These are phyloP conservation scores for Podocnemis expansa DNA, from an alignment of 2,113 vertebrate species.

Conservation along the genomic window DNA sequence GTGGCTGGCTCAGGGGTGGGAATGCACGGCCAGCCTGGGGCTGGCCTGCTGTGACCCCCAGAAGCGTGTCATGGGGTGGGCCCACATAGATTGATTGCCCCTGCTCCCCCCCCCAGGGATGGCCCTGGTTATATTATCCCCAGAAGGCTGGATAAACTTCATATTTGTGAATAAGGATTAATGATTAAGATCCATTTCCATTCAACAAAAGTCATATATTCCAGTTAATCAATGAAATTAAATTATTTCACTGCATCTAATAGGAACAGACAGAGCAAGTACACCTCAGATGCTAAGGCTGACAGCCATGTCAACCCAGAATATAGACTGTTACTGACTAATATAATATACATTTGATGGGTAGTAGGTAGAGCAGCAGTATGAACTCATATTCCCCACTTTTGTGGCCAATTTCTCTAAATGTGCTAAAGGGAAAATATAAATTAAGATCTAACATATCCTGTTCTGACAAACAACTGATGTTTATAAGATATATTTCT, in stretches of 20 bases:
- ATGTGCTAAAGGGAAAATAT: background rate
- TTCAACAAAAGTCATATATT: background rate
- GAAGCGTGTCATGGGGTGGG: no score
- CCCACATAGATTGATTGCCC: no score
- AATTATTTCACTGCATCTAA: background rate
- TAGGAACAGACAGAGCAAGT: background rate
- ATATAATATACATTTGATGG: fast-evolving
- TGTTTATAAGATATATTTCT: background rate
- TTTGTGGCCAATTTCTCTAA: background rate
- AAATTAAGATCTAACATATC: background rate
- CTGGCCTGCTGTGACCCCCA: no score
- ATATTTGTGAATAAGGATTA: background rate
- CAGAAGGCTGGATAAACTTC: background rate
- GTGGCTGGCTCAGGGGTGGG: no score
- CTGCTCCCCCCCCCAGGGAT: no score
- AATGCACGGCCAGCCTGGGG: no score
- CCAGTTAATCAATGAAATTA: background rate
- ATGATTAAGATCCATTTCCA: background rate
- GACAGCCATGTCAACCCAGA: fast-evolving
- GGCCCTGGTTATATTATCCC: background rate
- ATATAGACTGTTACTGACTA: fast-evolving
- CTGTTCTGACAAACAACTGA: background rate
- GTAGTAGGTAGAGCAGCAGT: background rate
- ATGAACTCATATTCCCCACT: background rate
- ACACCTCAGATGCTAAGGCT: background rate